phyloP scores from a whole-genome alignment of 2,113 vertebrate species.

The Boleophthalmus pectinirostris region DNA sequence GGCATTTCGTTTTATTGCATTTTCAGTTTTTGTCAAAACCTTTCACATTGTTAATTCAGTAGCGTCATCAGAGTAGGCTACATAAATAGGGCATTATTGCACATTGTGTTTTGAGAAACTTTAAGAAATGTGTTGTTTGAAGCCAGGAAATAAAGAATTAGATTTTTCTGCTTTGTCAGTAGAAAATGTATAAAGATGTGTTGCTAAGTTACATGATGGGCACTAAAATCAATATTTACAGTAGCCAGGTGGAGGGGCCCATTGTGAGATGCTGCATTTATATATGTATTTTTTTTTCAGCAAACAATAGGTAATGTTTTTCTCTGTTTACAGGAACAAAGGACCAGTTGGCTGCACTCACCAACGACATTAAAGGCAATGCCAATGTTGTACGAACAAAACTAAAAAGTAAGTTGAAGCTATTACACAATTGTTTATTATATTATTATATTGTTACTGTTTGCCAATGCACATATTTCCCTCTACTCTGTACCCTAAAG shows the following conservation, averaged over 20 bases:
- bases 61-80: neutral
- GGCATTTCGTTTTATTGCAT: neutral
- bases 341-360: conserved; percentile 88
- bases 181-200: conserved; percentile 11
- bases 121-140: neutral
- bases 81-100: conserved; percentile 2
- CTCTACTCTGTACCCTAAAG: conserved; percentile 63
- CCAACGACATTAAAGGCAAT: conserved; percentile 89
- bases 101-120: conserved; percentile 14
- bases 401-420: conserved; percentile 80
- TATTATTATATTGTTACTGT: neutral
- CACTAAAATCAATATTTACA: conserved; percentile 53
- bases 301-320: conserved; percentile 18
- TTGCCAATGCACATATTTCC: neutral
- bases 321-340: conserved; percentile 81
- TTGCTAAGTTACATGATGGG: conserved; percentile 49
- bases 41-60: neutral
- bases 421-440: neutral
- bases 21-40: neutral
- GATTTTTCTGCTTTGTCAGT: conserved; percentile 18
- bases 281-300: conserved; percentile 4
- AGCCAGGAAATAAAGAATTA: conserved; percentile 6
- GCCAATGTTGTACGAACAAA: conserved; percentile 86
- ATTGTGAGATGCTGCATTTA: conserved; percentile 4
- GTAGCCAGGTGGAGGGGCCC: neutral